phyloP scores from a whole-genome alignment of 2,888 invertebrate genomes.

The Rotaria sp. region DNA sequence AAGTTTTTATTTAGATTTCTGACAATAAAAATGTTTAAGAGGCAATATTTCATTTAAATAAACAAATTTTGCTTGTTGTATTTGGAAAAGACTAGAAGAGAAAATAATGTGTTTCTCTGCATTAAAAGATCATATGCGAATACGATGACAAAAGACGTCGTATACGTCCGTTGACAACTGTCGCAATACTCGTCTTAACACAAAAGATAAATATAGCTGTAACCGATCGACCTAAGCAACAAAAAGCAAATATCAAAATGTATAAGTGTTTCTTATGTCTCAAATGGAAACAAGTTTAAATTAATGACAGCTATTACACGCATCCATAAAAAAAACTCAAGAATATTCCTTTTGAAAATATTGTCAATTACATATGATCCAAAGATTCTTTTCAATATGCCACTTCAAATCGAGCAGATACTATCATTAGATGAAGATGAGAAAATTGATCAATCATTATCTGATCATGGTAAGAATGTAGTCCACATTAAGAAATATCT shows the following conservation, averaged over 20 bases:
- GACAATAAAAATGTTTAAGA: no score
- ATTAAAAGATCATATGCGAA: no score
- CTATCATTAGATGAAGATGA: neutral
- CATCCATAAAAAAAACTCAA: neutral
- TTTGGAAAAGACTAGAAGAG: no score
- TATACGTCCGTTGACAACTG: no score
- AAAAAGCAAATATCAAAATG: neutral
- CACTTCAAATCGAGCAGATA: neutral
- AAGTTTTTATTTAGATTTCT: no score
- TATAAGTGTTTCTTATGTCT: neutral
- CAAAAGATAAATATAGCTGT: no score
- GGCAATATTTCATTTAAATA: no score
- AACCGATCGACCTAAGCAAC: no score
- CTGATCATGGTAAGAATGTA: neutral
- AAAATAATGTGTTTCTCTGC: no score
- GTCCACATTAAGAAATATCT: neutral
- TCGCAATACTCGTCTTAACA: no score
- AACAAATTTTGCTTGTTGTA: no score
- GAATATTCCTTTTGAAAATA: neutral
- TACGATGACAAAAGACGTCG: no score
- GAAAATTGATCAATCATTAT: neutral
- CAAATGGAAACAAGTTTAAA: neutral
- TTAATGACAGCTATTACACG: neutral
- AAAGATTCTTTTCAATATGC: conserved; percentile 8
- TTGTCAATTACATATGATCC: neutral